phyloP scores from a whole-genome alignment of 2,888 invertebrate species.

The Ganaspis brasiliensis region DNA sequence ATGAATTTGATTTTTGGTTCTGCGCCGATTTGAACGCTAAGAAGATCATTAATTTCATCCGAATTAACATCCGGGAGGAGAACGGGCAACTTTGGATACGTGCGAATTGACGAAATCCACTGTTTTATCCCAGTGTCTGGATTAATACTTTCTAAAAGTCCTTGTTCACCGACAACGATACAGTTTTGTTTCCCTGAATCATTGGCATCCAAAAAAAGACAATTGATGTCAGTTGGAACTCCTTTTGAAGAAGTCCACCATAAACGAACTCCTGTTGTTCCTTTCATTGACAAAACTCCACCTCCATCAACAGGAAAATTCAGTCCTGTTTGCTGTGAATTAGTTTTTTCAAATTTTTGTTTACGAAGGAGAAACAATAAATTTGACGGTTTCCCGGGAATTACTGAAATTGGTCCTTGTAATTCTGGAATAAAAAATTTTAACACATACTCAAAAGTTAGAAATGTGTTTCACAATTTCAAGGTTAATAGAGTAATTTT shows the following conservation, averaged over 20 bases:
- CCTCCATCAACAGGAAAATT: constrained; percentile 82
- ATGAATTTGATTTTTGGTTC: constrained; percentile 82
- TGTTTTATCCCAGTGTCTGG: constrained; percentile 83
- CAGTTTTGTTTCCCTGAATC: constrained; percentile 88
- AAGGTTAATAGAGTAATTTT: not conserved
- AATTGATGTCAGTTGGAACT: constrained; percentile 88
- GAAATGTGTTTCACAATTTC: no score
- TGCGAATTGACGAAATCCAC: constrained; percentile 83
- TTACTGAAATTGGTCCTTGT: constrained; percentile 73
- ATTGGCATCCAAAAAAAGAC: constrained; percentile 88
- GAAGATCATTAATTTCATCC: constrained; percentile 87
- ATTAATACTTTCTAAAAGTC: constrained; percentile 84
- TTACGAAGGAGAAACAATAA: constrained; percentile 89
- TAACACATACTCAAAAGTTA: no score
- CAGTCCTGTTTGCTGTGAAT: constrained; percentile 71
- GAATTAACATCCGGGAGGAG: constrained; percentile 87
- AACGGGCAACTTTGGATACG: constrained; percentile 86
- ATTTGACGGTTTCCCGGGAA: constrained; percentile 80
- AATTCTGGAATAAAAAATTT: constrained; percentile 71
- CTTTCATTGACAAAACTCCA: constrained; percentile 87
- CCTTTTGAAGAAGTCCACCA: constrained; percentile 88
- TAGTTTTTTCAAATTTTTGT: constrained; percentile 69
- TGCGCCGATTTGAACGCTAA: constrained; percentile 76
- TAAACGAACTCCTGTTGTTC: constrained; percentile 86
- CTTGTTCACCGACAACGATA: constrained; percentile 87